Evolutionary conservation across 2,797 vertebrate genomes (phyloP).

Genomic region (Merluccius polli): DNA sequence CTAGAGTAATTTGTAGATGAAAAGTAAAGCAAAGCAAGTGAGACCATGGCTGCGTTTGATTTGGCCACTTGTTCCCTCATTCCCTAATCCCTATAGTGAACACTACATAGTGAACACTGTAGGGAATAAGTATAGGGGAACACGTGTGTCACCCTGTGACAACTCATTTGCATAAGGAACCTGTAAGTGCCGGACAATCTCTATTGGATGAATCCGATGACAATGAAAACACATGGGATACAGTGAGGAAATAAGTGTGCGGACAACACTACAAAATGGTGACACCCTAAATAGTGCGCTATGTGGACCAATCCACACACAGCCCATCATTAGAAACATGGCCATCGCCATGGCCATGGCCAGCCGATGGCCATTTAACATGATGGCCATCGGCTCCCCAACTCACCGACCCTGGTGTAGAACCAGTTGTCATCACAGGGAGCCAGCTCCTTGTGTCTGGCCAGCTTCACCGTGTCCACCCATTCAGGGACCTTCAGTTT

Average conservation of each 20-base stretch:
- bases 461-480: conserved; percentile 91
- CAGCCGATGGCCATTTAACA: too few species aligned
- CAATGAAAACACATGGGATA: not conserved
- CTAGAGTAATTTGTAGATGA: not conserved
- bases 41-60: not conserved
- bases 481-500: conserved; percentile 94
- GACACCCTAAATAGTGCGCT: not conserved
- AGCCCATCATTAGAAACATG: too few species aligned
- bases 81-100: not conserved
- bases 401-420: conserved; percentile 88
- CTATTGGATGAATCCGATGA: not conserved
- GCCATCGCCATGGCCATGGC: too few species aligned
- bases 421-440: conserved; percentile 95
- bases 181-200: not conserved
- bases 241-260: not conserved
- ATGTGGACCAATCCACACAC: not conserved
- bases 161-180: not conserved
- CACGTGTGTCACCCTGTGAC: not conserved
- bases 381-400: too few species aligned
- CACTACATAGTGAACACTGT: not conserved
- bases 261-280: not conserved
- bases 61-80: not conserved
- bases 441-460: conserved; percentile 91
- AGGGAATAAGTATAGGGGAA: not conserved
- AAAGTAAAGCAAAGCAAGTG: not conserved